A percentile compares a stretch with the other conserved stretches of the same genome.
Conservation (phyloP, 1,140 invertebrate species). For the Drosophila ananassae region DNA sequence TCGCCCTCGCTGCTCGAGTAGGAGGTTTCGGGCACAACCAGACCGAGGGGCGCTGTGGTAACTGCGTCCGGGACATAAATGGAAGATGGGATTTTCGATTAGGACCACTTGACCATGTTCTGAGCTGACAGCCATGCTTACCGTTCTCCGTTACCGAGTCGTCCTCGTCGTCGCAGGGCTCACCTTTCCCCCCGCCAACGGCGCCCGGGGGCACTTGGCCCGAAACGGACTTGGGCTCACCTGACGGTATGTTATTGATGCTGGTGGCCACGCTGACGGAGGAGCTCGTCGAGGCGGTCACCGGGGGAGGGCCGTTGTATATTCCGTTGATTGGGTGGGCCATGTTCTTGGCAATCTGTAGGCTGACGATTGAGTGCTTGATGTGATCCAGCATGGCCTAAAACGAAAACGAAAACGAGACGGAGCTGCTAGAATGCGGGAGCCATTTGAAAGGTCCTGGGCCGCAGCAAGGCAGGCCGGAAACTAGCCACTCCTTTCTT, state of each 20-base stretch:
- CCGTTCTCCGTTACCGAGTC: constrained; percentile 79
- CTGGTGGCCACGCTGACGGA: constrained; percentile 35
- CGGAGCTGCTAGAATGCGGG: not conserved
- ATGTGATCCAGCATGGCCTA: constrained; percentile 96
- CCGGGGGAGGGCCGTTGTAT: constrained; percentile 87
- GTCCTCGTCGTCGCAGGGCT: constrained; percentile 72
- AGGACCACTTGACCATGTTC: constrained; percentile 25
- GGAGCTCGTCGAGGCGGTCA: constrained; percentile 44
- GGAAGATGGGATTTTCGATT: not conserved
- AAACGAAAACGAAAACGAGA: constrained; percentile 65
- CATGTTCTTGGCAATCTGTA: constrained; percentile 98
- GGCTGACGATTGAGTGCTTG: constrained; percentile 98
- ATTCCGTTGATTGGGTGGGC: constrained; percentile 94
- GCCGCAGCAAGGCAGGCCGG: too few species aligned
- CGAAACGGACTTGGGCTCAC: constrained; percentile 38
- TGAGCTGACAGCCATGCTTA: constrained; percentile 44
- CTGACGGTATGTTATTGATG: constrained; percentile 13
- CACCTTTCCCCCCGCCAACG: constrained; percentile 25
- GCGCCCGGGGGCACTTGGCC: constrained; percentile 1
- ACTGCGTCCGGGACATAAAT: constrained; percentile 41
- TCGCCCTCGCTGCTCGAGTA: constrained; percentile 99
- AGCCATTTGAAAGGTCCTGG: not conserved
- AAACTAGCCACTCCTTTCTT: not conserved
- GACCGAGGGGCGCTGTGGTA: constrained; percentile 75
- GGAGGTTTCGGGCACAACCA: constrained; percentile 92